Evolutionary conservation across 2,113 vertebrate genomes (phyloP), one percentile per base, ranked within the genome.

Genomic region (Ariopsis seemanni): DNA sequence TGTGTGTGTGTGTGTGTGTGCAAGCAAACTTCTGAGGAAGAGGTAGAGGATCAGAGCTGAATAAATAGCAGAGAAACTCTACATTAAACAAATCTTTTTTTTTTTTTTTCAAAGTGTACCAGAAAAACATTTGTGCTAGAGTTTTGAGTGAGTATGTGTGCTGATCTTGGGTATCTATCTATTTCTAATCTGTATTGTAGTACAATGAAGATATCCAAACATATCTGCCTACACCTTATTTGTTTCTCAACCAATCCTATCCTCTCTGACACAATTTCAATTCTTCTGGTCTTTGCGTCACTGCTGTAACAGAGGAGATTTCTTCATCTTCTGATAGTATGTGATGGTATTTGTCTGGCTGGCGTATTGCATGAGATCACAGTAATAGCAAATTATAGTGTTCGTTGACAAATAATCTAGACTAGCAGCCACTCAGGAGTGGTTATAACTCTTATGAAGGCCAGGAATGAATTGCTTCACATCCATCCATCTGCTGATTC

Each of bases 171-270:
- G 30, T 62, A 60, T 48, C 50, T 60, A 72, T 58, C 9, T 3
- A 12, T 57, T 22, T 27, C 14, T 65, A 53, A 5, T 86, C 22
- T 77, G 30, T 34, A 48, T 71, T 17, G 42, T 27, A 79, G 62
- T 34, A 57, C 79, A 17, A 58, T 57, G 11, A 48, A 42, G 9
- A 22, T 53, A 27, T 34, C 25, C 78, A 57, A 71, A 86, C 63
- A 58, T 81, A 63, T 69, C 77, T 69, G 17, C 30, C 15, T 57
- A 74, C 53, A 83, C 2, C 20, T 83, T 63, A 20, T 34, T 83
- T 63, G 5, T 71, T 82, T 62, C 53, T 82, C 80, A 71, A 53
- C 22, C 52, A 86, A 27, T 58, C 77, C 22, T 25, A 42, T 72
- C 17, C 27, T 82, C 17, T 53, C 5, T 72, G 83, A 42, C 20